Base-by-base conservation (phyloP, 2,113 vertebrate species). In the Leuciscus idus region DNA sequence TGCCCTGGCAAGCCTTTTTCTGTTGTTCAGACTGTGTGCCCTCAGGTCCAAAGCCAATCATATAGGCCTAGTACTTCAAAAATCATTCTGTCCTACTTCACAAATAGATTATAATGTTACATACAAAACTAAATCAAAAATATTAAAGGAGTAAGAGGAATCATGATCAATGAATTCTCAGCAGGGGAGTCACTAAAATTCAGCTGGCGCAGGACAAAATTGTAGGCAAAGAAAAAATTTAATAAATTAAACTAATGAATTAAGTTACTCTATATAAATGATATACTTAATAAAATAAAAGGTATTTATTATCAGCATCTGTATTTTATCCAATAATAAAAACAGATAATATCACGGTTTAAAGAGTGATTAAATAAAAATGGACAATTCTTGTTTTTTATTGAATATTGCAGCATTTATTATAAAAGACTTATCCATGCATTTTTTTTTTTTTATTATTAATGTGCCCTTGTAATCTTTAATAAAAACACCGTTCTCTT, bases 1-100 rank as follows among this genome's bases (percentile, higher is more conserved):
- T 83, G 89, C 90, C 90, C 89, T 83, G 90, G 66, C 81, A 87
- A 89, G 89, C 48, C 21, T 33, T 74, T 43, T 64, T 64, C 46
- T 64, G 78, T 64, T 81, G 66, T 36, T 85, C 50, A 57, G 17
- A 68, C 48, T 48, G 12, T 43, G 59, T 30, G 4, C 19, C 30
- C 46, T 87, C 11, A 61, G 48, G 50, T 84, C 39, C 26, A 12
- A 64, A 64, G 48, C 17, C 26, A 79, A 72, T 28, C 3, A 61
- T 7, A 21, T 43, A 85, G 7, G 9, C 13, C 21, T 43, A 85
- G 7, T 13, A 8, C 21, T 59, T 1, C 4, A 48, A 46, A 85
- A 2, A 43, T 57, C 7, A 61, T 48, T 57, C 43, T 64, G 26
- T 36, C 52, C 76, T 48, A n/a, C 19, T 23, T 33, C 19, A 72